Evolutionary conservation across 2,888 invertebrate species (phyloP).

Genomic region (Agrotis exclamationis): DNA sequence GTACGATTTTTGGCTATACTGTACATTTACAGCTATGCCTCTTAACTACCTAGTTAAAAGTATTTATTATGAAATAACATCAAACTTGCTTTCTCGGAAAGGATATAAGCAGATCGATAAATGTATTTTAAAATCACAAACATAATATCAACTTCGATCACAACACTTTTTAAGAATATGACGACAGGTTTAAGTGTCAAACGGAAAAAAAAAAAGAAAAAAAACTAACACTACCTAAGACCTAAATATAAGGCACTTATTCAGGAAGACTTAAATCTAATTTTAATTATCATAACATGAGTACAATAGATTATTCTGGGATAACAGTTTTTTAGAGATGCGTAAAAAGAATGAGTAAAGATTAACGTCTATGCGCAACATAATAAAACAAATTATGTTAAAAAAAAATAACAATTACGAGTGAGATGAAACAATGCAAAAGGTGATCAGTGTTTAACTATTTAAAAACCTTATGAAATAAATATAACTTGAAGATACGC

Average conservation of each 20-base stretch:
- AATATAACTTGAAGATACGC: constrained; percentile 4
- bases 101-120: background rate
- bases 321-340: background rate
- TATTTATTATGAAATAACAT: background rate
- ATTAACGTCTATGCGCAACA: too few species aligned
- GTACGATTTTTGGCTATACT: too few species aligned
- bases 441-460: background rate
- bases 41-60: background rate
- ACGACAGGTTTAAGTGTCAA: constrained; percentile 23
- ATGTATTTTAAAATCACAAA: constrained; percentile 19
- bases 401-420: constrained; percentile 9
- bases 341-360: background rate
- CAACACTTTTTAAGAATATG: constrained; percentile 23
- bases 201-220: constrained; percentile 20
- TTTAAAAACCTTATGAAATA: background rate
- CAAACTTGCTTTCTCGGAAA: background rate
- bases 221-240: constrained; percentile 23
- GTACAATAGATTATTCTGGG: constrained; percentile 19
- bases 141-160: constrained; percentile 39
- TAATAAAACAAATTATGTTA: too few species aligned
- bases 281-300: constrained; percentile 51
- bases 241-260: constrained; percentile 57
- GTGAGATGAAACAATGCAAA: too few species aligned
- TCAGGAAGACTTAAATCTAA: constrained; percentile 55
- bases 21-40: too few species aligned